phyloP scores from a whole-genome alignment of 1,140 invertebrate species.

The Whitmania pigra region DNA sequence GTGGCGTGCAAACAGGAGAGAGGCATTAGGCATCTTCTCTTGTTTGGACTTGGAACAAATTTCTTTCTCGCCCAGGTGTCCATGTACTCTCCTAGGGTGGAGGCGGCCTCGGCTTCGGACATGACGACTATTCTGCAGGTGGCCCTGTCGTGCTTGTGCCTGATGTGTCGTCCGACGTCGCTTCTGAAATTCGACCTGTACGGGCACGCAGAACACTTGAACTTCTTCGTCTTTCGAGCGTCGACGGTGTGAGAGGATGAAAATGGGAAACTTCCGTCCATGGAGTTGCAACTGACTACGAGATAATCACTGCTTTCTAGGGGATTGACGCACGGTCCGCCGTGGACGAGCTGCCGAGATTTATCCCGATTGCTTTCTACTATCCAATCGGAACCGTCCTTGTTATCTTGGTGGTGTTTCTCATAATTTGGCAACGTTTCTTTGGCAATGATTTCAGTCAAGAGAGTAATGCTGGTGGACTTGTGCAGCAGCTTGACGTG shows the following conservation, averaged over 20 bases:
- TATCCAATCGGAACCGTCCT: background rate
- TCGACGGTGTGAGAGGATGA: slow-evolving; percentile 15
- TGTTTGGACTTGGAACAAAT: slow-evolving; percentile 15
- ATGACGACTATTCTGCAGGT: slow-evolving; percentile 30
- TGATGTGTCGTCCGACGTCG: slow-evolving; percentile 35
- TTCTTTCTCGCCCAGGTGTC: slow-evolving; percentile 27
- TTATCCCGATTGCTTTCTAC: background rate
- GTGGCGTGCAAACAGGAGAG: background rate
- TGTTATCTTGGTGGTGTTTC: background rate
- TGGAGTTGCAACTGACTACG: no score
- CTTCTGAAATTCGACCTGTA: slow-evolving; percentile 39
- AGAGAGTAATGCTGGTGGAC: background rate
- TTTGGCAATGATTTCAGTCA: slow-evolving; percentile 12
- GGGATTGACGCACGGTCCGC: background rate
- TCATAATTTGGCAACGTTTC: slow-evolving; percentile 18
- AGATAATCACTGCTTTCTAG: no score
- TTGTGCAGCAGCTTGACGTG: slow-evolving; percentile 28
- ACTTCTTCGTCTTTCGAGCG: slow-evolving; percentile 28
- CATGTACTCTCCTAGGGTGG: slow-evolving; percentile 29
- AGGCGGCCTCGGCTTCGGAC: slow-evolving; percentile 29
- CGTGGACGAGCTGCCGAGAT: background rate
- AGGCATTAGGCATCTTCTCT: slow-evolving; percentile 10
- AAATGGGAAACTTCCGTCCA: background rate
- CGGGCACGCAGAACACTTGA: slow-evolving; percentile 37
- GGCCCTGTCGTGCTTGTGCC: slow-evolving; percentile 30